Evolutionary conservation across 64 coral and sea anemone species (phyloP), one percentile per base, ranked within the genome.

Genomic region (Pocillopora damicornis): DNA sequence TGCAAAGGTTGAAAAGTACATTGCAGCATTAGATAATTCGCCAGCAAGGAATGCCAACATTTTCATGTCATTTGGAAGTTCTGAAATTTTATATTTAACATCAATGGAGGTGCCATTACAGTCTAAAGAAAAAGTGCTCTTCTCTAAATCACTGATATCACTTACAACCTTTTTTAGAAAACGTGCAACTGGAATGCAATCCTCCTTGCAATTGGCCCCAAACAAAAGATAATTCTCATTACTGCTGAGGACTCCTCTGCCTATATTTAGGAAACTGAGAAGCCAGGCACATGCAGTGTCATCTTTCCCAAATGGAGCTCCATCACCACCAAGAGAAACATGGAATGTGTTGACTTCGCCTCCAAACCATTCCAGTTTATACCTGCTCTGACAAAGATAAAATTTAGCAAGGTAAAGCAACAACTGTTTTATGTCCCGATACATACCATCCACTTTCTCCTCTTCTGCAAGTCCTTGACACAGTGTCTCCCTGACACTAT

Each of bases 1-100:
- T 59, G 89, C 79, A 77, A 90, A 90, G 0, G 72, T 76, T 16
- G 79, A 84, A 73, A 84, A 84, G 81, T 84, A 90, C 11, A n/a
- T 80, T 0, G 88, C 67, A 76, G 68, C 37, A 26, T 90, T 84
- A 2, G 71, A 74, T 0, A 90, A 18, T 76, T 90, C 89, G 35
- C 89, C 79, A 42, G 79, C 79, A 75, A 90, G 59, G 64, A 90
- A 90, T 11, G 15, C 63, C 20, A 90, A 38, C 89, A 90, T 90
- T 75, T 90, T 90, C 88, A 90, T 90, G n/a, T 90, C 79, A 90
- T 90, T 90, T 35, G 88, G 88, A 13, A 90, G 11, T 11, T 90
- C 88, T 20, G 67, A 59, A 63, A 90, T 20, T 0, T 20, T 9
- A 37, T 83, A 90, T 61, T 74, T 90, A 26, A 83, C 66, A 82